Conservation (phyloP, 2,797 vertebrate species). For the Merluccius polli region DNA sequence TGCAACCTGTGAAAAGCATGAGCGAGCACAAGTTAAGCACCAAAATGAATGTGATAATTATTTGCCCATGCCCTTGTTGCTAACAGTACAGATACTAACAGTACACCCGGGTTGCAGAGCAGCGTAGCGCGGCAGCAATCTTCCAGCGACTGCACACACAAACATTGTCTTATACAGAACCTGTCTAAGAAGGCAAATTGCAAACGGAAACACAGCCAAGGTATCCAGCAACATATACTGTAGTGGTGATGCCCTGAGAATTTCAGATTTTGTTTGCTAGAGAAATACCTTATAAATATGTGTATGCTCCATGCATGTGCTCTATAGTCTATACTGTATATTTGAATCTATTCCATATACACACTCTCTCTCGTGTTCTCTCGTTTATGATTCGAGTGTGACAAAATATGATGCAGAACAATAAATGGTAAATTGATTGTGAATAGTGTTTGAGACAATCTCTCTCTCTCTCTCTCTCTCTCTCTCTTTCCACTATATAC, state of each 20-base stretch:
- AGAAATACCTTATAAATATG: background rate
- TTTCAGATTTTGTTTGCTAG: background rate
- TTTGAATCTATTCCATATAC: too few species aligned
- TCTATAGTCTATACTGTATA: too few species aligned
- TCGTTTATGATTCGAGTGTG: too few species aligned
- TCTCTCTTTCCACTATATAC: background rate
- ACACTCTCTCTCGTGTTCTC: too few species aligned
- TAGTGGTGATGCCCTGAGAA: background rate
- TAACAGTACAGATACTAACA: too few species aligned
- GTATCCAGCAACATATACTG: background rate
- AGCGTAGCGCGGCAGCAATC: background rate
- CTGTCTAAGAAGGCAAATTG: background rate
- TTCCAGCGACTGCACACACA: background rate
- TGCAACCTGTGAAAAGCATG: background rate
- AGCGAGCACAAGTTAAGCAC: background rate
- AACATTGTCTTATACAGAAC: background rate
- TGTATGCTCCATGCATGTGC: background rate
- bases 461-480: too few species aligned
- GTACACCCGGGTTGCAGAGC: background rate
- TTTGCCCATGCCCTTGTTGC: background rate
- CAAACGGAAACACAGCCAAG: background rate
- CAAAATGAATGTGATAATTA: background rate
- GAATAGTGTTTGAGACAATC: background rate
- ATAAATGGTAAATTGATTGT: background rate
- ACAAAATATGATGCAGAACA: too few species aligned